phyloP scores from a whole-genome alignment of 2,888 invertebrate genomes.

The Clanis bilineata region DNA sequence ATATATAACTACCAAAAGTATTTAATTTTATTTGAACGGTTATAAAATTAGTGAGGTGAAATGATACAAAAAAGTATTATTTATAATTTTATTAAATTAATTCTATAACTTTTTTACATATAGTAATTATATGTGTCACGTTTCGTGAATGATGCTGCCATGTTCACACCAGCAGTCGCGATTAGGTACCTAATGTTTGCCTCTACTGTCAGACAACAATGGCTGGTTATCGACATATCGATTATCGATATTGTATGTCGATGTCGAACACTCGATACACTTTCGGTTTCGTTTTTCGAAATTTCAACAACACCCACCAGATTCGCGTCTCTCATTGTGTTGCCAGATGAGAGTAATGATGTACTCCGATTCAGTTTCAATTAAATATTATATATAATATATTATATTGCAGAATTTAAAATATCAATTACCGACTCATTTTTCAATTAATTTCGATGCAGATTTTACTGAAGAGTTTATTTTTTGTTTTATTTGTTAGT shows the following conservation, averaged over 20 bases:
- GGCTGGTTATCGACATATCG: slow-evolving; percentile 26
- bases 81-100: slow-evolving; percentile 83
- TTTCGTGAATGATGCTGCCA: slow-evolving; percentile 75
- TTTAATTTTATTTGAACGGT: not conserved
- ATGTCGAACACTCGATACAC: slow-evolving; percentile 13
- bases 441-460: no score
- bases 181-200: slow-evolving; percentile 64
- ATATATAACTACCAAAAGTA: no score
- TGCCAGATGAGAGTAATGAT: no score
- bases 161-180: slow-evolving; percentile 54
- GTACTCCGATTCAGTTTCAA: no score
- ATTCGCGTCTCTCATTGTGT: not conserved
- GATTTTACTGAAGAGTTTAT: no score
- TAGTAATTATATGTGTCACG: slow-evolving; percentile 76
- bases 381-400: no score
- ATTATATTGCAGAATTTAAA: no score
- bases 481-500: no score
- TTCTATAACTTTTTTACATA: slow-evolving; percentile 82
- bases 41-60: slow-evolving; percentile 30
- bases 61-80: slow-evolving; percentile 59
- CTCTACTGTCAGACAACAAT: slow-evolving; percentile 70
- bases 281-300: not conserved
- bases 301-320: slow-evolving; percentile 8
- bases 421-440: no score
- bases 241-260: not conserved